Evolutionary conservation across 2,797 vertebrate genomes (phyloP).

Genomic region (Coreius guichenoti): DNA sequence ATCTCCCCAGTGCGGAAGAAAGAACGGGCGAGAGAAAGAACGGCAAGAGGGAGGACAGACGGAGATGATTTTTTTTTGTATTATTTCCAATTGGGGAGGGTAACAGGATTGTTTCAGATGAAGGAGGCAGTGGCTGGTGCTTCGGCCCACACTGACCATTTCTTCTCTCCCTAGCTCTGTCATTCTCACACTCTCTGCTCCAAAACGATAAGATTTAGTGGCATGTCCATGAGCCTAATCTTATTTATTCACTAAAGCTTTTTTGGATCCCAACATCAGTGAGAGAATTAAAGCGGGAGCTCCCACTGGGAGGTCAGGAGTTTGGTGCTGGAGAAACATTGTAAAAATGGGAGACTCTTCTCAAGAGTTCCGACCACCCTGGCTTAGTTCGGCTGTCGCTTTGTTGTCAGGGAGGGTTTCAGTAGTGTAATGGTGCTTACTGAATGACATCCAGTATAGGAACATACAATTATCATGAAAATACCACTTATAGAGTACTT

Average conservation of each 20-base stretch:
- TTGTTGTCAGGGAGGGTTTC: conserved; percentile 63
- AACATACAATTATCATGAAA: neutral
- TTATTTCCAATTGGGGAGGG: conserved; percentile 11
- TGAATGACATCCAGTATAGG: neutral
- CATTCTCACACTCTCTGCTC: conserved; percentile 71
- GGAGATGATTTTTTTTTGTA: neutral
- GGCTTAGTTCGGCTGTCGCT: conserved; percentile 66
- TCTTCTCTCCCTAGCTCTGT: conserved; percentile 57
- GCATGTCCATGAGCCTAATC: conserved; percentile 78
- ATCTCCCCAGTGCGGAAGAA: conserved; percentile 25
- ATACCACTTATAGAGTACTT: neutral
- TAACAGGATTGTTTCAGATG: conserved; percentile 25
- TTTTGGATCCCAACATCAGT: conserved; percentile 75
- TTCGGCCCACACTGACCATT: conserved; percentile 14
- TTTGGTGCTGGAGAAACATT: conserved; percentile 25
- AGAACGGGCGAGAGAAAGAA: conserved; percentile 1
- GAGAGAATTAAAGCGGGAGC: conserved; percentile 75
- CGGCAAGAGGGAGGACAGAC: conserved; percentile 16
- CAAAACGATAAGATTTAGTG: conserved; percentile 80
- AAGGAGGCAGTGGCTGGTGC: neutral
- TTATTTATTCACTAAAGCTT: conserved; percentile 79
- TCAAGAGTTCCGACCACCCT: conserved; percentile 61
- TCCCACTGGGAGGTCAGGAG: conserved; percentile 72
- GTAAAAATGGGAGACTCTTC: conserved; percentile 64
- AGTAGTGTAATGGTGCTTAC: conserved; percentile 60